Base-by-base conservation (phyloP, 2,888 invertebrate genomes). In the Nebria salina region DNA sequence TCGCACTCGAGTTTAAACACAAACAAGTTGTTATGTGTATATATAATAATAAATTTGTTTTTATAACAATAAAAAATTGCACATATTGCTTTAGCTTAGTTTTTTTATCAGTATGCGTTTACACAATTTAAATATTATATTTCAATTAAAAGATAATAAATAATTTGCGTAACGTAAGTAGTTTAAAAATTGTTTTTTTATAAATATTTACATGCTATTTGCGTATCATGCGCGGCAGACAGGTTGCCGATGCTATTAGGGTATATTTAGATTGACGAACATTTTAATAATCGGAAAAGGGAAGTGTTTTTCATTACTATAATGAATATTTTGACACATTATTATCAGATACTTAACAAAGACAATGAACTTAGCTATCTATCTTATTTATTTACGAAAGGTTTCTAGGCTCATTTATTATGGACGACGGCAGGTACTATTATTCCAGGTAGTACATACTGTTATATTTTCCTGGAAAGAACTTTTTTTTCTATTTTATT, bases 321-420 rank as follows among this genome's bases (percentile, higher is more conserved):
- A 54, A 54, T 54, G 54, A 43, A 54, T 54, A 54, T 54, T 68
- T 8, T 26, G 26, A 68, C 20, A 68, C 68, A 3, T 26, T 68
- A 34, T 68, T 20, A 25, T 68, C 68, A 8, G 26, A 68, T 25
- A 68, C 26, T 20, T 26, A 15, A 15, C 13, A 65, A 26, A 68
- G 68, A 68, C 68, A 68, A 68, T 68, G 68, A 68, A 43, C 68
- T 42, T n/a, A 20, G 70, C 42, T 77, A 42, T 26, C 64, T 54
- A 34, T 42, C 54, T 68, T 13, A 42, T 76, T 76, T 76, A 76
- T 76, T 76, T 66, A 76, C 41, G 4, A 65, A 66, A 66, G 42
- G 34, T 13, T 68, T n/a, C 54, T 11, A 77, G 68, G 4, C 76
- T 41, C 77, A 77, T 77, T 77, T 77, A 77, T 77, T 77, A 70